phyloP scores from a whole-genome alignment of 1,140 invertebrate genomes.

The Zaprionus gabonicus region DNA sequence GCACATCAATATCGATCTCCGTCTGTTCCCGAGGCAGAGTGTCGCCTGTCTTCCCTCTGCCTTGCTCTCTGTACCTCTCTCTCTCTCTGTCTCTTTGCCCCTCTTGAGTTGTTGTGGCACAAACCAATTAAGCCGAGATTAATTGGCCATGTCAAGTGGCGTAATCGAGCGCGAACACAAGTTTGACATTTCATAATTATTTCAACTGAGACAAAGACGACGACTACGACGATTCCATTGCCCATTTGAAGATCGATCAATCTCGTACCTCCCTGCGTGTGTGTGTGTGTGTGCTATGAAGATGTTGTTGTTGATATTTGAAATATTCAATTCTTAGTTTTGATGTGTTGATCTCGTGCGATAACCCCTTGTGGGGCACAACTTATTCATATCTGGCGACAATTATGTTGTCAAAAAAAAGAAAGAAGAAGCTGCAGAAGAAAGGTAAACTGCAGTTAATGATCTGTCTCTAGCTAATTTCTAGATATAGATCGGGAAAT shows the following conservation, averaged over 20 bases:
- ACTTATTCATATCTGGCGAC: constrained; percentile 58
- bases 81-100: constrained; percentile 7
- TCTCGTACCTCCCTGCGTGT: constrained; percentile 10
- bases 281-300: constrained; percentile 29
- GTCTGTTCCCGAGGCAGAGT: constrained; percentile 29
- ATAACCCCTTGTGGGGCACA: constrained; percentile 50
- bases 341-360: constrained; percentile 72
- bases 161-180: constrained; percentile 83
- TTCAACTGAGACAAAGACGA: constrained; percentile 55
- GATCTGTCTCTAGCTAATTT: constrained; percentile 19
- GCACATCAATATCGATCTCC: constrained; percentile 73
- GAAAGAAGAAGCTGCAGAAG: neutral
- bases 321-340: constrained; percentile 63
- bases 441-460: constrained; percentile 1
- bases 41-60: constrained; percentile 20
- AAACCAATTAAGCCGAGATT: constrained; percentile 83
- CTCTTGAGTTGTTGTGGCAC: constrained; percentile 68
- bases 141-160: constrained; percentile 83
- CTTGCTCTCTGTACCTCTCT: constrained; percentile 25
- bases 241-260: constrained; percentile 70
- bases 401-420: constrained; percentile 65
- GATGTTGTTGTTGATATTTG: constrained; percentile 46
- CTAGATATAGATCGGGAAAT: neutral
- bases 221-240: constrained; percentile 38
- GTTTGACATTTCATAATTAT: constrained; percentile 83